Percentiles rank a stretch among this genome's conserved stretches.
Conservation (phyloP, 1,140 invertebrate species). For the Zaprionus vittiger region DNA sequence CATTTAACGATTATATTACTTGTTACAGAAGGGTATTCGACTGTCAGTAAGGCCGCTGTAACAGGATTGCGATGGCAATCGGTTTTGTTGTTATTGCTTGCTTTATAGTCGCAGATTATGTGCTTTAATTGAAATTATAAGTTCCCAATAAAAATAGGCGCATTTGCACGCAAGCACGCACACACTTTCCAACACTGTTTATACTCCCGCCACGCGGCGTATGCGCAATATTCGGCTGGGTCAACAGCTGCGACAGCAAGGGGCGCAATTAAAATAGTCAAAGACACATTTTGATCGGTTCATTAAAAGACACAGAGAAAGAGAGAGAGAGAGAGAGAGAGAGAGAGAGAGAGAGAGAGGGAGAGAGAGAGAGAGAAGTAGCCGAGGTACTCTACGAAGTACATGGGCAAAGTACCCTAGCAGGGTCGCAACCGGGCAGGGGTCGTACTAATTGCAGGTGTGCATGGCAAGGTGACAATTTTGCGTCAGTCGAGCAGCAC, state of each 20-base stretch:
- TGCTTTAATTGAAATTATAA: constrained; percentile 63
- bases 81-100: constrained; percentile 28
- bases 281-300: constrained; percentile 70
- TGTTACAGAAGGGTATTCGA: not conserved
- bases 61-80: not conserved
- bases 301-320: constrained; percentile 54
- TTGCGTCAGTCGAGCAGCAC: constrained; percentile 71
- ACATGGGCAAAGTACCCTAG: not conserved
- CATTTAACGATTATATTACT: not conserved
- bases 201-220: constrained; percentile 34
- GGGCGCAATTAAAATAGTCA: constrained; percentile 67
- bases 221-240: constrained; percentile 52
- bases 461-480: constrained; percentile 80
- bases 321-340: constrained; percentile 14
- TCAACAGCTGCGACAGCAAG: constrained; percentile 43
- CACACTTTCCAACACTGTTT: constrained; percentile 22
- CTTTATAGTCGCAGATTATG: constrained; percentile 44
- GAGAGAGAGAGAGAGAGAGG: too few relatives aligned
- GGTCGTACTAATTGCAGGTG: constrained; percentile 72
- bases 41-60: not conserved
- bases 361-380: not conserved
- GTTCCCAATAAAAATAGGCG: constrained; percentile 53
- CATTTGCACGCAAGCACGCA: constrained; percentile 48
- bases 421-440: constrained; percentile 32
- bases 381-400: not conserved